A percentile compares a stretch with the other conserved stretches of the same genome.
Conservation (phyloP, 2,113 vertebrate genomes). For the Chamaetylas fuelleborni region DNA sequence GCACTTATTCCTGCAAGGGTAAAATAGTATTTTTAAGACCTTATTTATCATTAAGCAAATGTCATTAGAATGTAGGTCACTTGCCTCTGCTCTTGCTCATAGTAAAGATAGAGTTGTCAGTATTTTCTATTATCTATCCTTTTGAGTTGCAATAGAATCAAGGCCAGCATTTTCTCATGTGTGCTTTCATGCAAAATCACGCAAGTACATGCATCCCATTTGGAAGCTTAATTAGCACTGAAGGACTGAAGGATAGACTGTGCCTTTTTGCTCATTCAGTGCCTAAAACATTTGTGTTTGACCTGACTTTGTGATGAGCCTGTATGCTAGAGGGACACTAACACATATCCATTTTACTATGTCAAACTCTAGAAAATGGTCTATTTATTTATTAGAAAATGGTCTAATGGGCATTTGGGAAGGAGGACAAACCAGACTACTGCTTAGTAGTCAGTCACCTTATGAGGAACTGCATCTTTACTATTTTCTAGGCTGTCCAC, state of each 20-base stretch:
- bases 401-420: neutral
- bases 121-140: neutral
- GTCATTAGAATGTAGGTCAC: neutral
- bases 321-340: neutral
- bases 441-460: neutral
- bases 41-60: conserved; percentile 7
- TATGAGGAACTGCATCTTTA: neutral
- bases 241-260: neutral
- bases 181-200: neutral
- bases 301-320: neutral
- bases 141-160: neutral
- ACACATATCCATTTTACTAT: neutral
- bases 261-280: neutral
- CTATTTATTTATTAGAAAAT: neutral
- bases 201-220: neutral
- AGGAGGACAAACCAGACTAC: neutral
- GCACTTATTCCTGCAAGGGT: neutral
- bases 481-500: neutral
- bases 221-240: neutral
- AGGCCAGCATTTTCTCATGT: neutral
- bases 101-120: neutral
- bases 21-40: neutral
- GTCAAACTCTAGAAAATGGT: neutral
- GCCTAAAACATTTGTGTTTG: neutral
- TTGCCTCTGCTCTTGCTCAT: neutral